These are phyloP conservation scores for Sciurus vulgaris DNA, from an alignment of 2,797 vertebrate genomes.

Conservation along the genomic window DNA sequence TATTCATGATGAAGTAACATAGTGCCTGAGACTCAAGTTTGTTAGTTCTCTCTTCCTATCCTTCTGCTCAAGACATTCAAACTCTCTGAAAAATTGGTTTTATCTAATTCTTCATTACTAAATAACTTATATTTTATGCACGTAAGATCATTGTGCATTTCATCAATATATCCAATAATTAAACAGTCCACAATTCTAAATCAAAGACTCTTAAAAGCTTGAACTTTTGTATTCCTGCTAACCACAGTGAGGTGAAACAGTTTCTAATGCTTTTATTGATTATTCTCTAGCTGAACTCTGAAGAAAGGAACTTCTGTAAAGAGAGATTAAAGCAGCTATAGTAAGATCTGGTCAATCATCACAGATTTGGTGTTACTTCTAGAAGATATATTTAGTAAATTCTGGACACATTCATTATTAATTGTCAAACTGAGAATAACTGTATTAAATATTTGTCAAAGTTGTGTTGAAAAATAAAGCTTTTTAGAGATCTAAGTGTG, in stretches of 20 bases:
- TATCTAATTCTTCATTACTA: background rate
- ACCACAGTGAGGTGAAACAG: background rate
- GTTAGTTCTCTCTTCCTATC: background rate
- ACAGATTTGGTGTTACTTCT: background rate
- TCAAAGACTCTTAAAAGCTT: background rate
- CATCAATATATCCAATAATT: background rate
- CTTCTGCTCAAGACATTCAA: background rate
- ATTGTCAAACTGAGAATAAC: background rate
- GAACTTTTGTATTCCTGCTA: background rate
- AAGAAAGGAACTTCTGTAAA: background rate
- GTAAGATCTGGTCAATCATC: background rate
- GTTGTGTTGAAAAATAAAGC: background rate
- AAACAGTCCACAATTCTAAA: accelerated
- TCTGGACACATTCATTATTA: background rate
- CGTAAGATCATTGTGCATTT: background rate
- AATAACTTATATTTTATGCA: background rate
- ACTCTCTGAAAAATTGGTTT: background rate
- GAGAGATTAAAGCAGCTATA: background rate
- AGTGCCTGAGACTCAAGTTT: background rate
- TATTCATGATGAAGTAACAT: background rate
- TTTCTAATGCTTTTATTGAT: background rate
- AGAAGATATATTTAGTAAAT: background rate
- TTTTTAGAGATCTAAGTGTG: background rate
- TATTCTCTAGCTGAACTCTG: background rate
- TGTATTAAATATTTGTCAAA: background rate